Base-by-base conservation (phyloP, 2,113 vertebrate species). In the Balaeniceps rex region DNA sequence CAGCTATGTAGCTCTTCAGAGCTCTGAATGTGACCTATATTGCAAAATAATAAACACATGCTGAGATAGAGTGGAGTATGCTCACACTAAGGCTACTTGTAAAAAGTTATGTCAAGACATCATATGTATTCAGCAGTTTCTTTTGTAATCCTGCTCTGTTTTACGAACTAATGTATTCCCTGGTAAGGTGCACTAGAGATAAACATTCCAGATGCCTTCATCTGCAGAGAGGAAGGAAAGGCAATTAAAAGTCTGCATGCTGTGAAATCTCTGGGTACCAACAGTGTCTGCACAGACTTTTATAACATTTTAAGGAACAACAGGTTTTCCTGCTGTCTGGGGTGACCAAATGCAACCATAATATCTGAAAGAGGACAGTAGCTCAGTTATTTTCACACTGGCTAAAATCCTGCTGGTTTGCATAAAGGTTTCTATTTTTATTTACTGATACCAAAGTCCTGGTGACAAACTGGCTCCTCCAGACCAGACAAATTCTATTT, bases 231-330 rank as follows among this genome's bases (percentile, higher is more conserved):
- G n/a, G 33, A 57, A 70, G 34, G 51, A 71, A 34, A 88, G 68
- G 71, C 89, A 95, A 95, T 94, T 95, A 95, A n/a, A 93, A 83
- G 49, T 79, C 66, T 78, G 52, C 82, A 36, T 66, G 72, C 93
- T 97, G 79, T 95, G 96, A 88, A 69, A 90, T 91, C 61, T 88
- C 71, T 60, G 82, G 21, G 36, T 49, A 18, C 33, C 33, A 54
- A 4, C 28, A 68, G 38, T 65, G 74, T 80, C 66, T 78, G 64
- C 51, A 44, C 33, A 91, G 84, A 49, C 63, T 52, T 65, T 38
- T 57, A 7, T 15, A 65, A 19, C 2, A 4, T 81, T 94, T 69
- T 57, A 57, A 58, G 85, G 78, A 68, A 51, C 69, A 66, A 8
- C 23, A 66, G 38, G 8, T 64, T 86, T 94, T 92, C 42, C 55